Evolutionary conservation across 2,797 vertebrate genomes (phyloP), one percentile per base, ranked within the genome.

Genomic region (Sebastolobus altivelis): DNA sequence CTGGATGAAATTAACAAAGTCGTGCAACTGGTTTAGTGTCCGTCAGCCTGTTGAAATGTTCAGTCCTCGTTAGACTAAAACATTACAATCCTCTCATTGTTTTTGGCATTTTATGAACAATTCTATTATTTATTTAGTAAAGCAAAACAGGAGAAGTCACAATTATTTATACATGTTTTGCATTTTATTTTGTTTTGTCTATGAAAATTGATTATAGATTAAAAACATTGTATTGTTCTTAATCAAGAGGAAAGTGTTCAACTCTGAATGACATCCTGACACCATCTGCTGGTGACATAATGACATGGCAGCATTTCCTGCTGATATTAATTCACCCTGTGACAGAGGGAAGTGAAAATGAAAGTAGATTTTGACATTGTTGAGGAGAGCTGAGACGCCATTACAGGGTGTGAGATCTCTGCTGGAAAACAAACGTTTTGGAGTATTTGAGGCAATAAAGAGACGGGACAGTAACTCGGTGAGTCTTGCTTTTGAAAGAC

Each of bases 281-380:
- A 38, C 37, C 37, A 38, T 38, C 37, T 38, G 11, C 37, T 38
- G 37, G 71, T 88, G 77, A 52, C 13, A 27, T 7, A 27, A 14
- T 2, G 12, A 56, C 55, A 29, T 14, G 0, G 13, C 55, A 56
- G 55, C 55, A 27, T 56, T 56, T 56, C 22, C 55, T 56, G 5
- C 55, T 56, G 5, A 6, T 56, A 13, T 25, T 25, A 76, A 69
- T 55, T 8, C 25, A 55, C 72, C 67, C 43, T 82, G 10, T 31
- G 27, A 31, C 8, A 49, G 27, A n/a, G 6, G 18, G 0, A 0
- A 55, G 65, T 3, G 18, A 2, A 16, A 37, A 2, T 25, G 8
- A 69, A 69, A 55, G 1, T 4, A 55, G 31, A 55, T 10, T 13
- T 11, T 58, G 13, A 9, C 31, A 25, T 14, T 37, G 33, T 18